Evolutionary conservation across 2,888 invertebrate species (phyloP).

Genomic region (Drosophila monieri): DNA sequence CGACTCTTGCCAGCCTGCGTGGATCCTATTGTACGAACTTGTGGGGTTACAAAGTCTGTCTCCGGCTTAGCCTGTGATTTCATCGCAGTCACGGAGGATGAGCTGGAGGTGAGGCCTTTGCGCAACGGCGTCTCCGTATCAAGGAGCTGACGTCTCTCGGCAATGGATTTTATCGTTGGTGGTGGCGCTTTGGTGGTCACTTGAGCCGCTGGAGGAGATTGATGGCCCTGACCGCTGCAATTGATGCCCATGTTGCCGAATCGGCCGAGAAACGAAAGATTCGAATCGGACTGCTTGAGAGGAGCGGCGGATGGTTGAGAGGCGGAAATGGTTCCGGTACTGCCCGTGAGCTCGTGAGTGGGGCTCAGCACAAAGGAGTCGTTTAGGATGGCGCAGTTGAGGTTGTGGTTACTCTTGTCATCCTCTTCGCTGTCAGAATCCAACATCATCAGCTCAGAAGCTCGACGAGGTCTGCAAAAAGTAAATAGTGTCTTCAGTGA

Average conservation of each 20-base stretch:
- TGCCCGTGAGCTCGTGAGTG: conserved; percentile 54
- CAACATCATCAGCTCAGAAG: conserved; percentile 79
- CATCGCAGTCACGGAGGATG: background rate
- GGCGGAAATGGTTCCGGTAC: conserved; percentile 36
- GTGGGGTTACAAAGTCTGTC: conserved; percentile 80
- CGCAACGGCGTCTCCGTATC: conserved; percentile 61
- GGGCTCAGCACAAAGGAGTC: conserved; percentile 83
- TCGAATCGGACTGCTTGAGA: conserved; percentile 46
- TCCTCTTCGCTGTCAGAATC: conserved; percentile 81
- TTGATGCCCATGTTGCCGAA: conserved; percentile 78
- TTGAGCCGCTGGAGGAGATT: conserved; percentile 17
- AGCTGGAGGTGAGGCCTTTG: background rate
- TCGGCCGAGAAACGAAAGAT: conserved; percentile 72
- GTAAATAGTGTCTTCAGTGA: background rate
- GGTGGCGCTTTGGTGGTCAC: conserved; percentile 45
- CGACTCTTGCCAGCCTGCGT: conserved; percentile 60
- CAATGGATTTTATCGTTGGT: conserved; percentile 33
- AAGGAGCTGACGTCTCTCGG: conserved; percentile 48
- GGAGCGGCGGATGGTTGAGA: conserved; percentile 31
- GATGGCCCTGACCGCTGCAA: conserved; percentile 48
- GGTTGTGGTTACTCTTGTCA: conserved; percentile 75
- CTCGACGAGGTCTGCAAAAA: conserved; percentile 75
- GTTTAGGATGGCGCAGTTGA: conserved; percentile 82
- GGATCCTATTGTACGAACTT: conserved; percentile 73
- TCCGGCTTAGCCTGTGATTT: conserved; percentile 53